Base-by-base conservation (phyloP, 2,113 vertebrate genomes). In the Hyperoodon ampullatus region DNA sequence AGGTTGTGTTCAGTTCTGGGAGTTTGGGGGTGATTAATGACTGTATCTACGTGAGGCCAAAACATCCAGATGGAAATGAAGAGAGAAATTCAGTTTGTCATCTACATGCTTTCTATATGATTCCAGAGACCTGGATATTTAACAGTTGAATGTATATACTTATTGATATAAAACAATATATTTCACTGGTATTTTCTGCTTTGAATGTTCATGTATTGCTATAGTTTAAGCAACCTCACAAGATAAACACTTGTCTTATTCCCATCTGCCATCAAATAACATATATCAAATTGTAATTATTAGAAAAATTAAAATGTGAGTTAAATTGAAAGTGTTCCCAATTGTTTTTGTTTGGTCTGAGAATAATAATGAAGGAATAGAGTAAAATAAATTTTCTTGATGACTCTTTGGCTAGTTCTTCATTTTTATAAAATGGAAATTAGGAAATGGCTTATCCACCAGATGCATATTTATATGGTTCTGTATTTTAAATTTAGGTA, bases 401-500 rank as follows among this genome's bases (percentile, higher is more conserved):
- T 94, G 21, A 15, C 26, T 66, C 94, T 96, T 88, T 72, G 87
- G 15, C 8, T 95, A 61, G 90, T 71, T 24, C 26, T 92, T 53
- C 0, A 1, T 65, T 66, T 95, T 94, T 75, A 47, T 93, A 78
- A 42, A 84, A 47, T 92, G 12, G 8, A 74, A 97, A 87, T 53
- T 96, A 92, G 39, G 2, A 18, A 82, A 13, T 50, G 7, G 3
- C 18, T 8, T 39, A 55, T 60, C 30, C 5, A 93, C 3, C 7
- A 23, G 28, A 58, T 1, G 0, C 11, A 1, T 39, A 47, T 95
- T 77, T 94, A 93, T 33, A 95, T 96, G 42, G 33, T 50, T 97
- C 1, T 98, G 2, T 98, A 42, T 98, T 98, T 98, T 97, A 90
- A 18, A 88, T 98, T 74, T 96, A 99, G 99, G 95, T 99, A 99